These are phyloP conservation scores for Ptychoptera albimana DNA, from an alignment of 2,888 invertebrate species.

Conservation along the genomic window DNA sequence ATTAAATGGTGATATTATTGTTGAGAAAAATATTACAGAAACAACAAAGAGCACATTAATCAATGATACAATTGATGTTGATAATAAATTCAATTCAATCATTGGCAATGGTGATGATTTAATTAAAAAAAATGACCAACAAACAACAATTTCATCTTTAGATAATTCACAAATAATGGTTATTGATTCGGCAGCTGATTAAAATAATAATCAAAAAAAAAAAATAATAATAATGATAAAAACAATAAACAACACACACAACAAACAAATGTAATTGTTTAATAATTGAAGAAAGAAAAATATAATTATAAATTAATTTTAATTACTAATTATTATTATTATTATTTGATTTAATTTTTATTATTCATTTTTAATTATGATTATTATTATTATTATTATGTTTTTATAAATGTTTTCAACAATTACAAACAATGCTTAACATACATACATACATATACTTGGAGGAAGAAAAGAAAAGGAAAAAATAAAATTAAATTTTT, in stretches of 20 bases:
- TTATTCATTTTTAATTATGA: too few species aligned
- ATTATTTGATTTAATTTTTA: too few species aligned
- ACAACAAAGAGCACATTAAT: background rate
- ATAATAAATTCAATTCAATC: background rate
- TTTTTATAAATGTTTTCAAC: too few species aligned
- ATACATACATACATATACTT: too few species aligned
- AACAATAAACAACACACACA: background rate
- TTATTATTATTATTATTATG: too few species aligned
- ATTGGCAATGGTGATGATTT: background rate
- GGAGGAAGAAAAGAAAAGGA: too few species aligned
- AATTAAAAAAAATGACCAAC: background rate
- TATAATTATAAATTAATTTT: background rate
- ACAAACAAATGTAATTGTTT: too few species aligned
- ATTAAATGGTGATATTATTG: conserved; percentile 4
- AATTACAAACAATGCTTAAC: too few species aligned
- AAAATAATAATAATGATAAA: background rate
- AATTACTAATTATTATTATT: too few species aligned
- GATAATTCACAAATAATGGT: conserved; percentile 5
- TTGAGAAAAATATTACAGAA: background rate
- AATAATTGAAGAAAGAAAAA: background rate
- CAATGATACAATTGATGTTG: background rate
- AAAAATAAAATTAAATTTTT: too few species aligned
- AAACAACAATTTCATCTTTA: background rate
- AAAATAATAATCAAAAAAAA: background rate
- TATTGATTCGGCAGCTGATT: conserved; percentile 8